A percentile compares a stretch with the other conserved stretches of the same genome.
Evolutionary conservation across 2,113 vertebrate species (phyloP).

Genomic region (Phalacrocorax pelagicus): DNA sequence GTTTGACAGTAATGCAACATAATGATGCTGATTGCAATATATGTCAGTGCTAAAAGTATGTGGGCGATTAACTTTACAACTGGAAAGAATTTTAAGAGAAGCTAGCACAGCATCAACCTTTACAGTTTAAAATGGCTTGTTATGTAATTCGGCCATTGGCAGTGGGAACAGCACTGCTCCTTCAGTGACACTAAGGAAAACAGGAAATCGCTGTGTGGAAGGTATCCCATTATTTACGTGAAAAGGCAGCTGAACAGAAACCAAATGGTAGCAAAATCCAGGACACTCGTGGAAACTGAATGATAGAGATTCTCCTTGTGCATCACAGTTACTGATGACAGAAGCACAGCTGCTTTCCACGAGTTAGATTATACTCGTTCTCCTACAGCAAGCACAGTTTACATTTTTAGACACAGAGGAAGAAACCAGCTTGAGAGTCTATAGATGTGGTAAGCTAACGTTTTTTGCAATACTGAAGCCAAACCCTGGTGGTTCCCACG

Average conservation of each 20-base stretch:
- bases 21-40: neutral
- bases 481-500: neutral
- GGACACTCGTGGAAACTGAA: neutral
- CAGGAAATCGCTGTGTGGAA: constrained; percentile 3
- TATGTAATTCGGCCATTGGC: neutral
- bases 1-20: neutral
- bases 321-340: neutral
- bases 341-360: neutral
- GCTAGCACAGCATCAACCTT: neutral
- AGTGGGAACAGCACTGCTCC: neutral
- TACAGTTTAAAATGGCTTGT: neutral
- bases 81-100: neutral
- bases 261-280: constrained; percentile 28
- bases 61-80: neutral
- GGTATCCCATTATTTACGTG: constrained; percentile 1
- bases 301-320: neutral
- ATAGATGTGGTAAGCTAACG: neutral
- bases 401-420: neutral
- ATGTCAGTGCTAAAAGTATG: neutral
- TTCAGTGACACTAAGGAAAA: neutral
- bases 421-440: neutral
- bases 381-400: neutral
- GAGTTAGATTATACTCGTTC: neutral
- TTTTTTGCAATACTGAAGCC: neutral
- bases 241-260: neutral